Conservation (phyloP, 1,140 invertebrate genomes). For the Drosophila repletoides region DNA sequence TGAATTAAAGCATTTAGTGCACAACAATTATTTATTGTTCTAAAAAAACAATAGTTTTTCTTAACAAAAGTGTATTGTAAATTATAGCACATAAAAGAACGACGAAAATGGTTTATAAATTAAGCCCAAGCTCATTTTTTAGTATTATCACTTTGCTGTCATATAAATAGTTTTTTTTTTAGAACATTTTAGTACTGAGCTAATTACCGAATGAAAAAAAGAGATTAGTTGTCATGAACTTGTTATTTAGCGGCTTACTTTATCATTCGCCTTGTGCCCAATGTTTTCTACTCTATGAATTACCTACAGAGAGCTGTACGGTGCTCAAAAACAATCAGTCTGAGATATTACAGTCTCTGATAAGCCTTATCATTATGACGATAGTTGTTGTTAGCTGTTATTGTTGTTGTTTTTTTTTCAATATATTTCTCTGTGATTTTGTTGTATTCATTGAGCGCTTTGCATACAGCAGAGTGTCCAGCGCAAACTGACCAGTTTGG, state of each 20-base stretch:
- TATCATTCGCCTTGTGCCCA: slow-evolving; percentile 26
- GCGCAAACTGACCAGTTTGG: slow-evolving; percentile 42
- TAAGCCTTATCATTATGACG: slow-evolving; percentile 23
- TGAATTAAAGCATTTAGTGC: no score
- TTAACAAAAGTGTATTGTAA: no score
- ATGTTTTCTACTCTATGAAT: slow-evolving; percentile 2
- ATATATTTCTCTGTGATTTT: background rate
- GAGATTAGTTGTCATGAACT: slow-evolving; percentile 4
- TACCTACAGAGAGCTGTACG: background rate
- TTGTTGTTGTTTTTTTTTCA: background rate
- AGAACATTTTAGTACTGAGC: background rate
- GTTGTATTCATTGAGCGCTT: background rate
- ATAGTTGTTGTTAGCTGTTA: background rate
- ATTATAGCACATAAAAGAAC: no score
- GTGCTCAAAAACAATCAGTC: slow-evolving; percentile 16
- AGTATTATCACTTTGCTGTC: no score
- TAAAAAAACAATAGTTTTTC: no score
- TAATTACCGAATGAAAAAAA: background rate
- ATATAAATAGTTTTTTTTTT: no score
- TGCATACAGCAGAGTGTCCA: background rate
- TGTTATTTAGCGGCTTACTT: slow-evolving; percentile 10
- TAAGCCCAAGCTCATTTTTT: no score
- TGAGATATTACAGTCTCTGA: slow-evolving; percentile 9
- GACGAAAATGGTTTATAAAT: no score
- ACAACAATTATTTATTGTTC: no score